Percentiles rank a stretch among this genome's conserved stretches.
phyloP scores from a whole-genome alignment of 2,113 vertebrate species.

The Numida meleagris region DNA sequence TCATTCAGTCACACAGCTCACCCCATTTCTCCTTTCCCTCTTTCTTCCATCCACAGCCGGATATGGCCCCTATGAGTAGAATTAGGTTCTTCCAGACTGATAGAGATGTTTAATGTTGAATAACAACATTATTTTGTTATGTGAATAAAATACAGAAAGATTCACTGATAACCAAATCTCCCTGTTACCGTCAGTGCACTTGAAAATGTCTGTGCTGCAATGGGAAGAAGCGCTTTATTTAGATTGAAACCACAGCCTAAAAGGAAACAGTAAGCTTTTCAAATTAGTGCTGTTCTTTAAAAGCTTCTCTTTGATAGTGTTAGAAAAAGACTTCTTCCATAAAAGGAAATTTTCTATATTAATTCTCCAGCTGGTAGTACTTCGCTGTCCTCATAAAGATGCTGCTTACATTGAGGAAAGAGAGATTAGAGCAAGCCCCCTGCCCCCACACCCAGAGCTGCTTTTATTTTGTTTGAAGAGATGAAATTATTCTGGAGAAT shows the following conservation, averaged over 20 bases:
- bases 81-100: not conserved
- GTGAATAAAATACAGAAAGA: conserved; percentile 29
- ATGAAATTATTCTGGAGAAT: not conserved
- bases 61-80: not conserved
- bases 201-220: conserved; percentile 41
- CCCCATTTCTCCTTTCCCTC: not conserved
- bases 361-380: conserved; percentile 66
- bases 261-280: conserved; percentile 66
- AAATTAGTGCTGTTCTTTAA: conserved; percentile 52
- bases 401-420: conserved; percentile 52
- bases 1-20: not conserved
- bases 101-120: conserved; percentile 11
- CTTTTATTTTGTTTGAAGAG: conserved; percentile 35
- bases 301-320: conserved; percentile 42
- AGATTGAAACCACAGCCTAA: conserved; percentile 17
- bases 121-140: conserved; percentile 55
- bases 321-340: conserved; percentile 51
- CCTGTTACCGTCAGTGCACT: conserved; percentile 13
- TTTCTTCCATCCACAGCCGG: not conserved
- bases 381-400: conserved; percentile 34
- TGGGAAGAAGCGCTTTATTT: conserved; percentile 58
- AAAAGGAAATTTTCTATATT: conserved; percentile 66
- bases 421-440: conserved; percentile 1
- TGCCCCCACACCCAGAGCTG: not conserved
- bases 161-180: conserved; percentile 48